Evolutionary conservation across 2,888 invertebrate genomes (phyloP).

Genomic region (Xanthorhoe designata): DNA sequence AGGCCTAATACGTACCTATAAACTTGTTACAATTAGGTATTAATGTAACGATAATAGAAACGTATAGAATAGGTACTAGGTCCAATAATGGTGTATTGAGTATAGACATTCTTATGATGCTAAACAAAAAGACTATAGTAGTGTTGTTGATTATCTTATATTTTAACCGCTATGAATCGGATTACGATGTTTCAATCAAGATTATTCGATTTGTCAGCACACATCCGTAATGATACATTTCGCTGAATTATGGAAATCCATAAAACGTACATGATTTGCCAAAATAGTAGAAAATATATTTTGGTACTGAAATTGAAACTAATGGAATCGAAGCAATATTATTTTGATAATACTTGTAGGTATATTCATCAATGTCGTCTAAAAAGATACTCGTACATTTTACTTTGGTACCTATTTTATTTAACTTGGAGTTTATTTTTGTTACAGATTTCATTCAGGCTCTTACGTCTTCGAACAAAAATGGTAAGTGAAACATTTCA

Average conservation of each 20-base stretch:
- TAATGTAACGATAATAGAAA: too few relatives aligned
- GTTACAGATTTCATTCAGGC: slow-evolving; percentile 42
- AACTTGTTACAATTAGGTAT: too few relatives aligned
- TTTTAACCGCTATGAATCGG: neutral
- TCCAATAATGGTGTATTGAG: too few relatives aligned
- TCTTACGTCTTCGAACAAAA: slow-evolving; percentile 1
- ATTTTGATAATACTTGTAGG: too few relatives aligned
- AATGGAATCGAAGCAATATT: neutral
- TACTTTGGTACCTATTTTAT: neutral
- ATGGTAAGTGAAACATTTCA: slow-evolving; percentile 18
- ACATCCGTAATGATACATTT: neutral
- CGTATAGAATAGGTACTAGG: too few relatives aligned
- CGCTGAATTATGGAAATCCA: neutral
- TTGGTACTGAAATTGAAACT: neutral
- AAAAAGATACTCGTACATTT: neutral
- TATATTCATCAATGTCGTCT: neutral
- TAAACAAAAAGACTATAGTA: too few relatives aligned
- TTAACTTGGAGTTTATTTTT: slow-evolving; percentile 14
- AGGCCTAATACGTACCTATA: neutral
- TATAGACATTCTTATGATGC: too few relatives aligned
- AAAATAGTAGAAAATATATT: neutral
- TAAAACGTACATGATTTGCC: neutral
- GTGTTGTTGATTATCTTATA: neutral
- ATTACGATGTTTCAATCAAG: neutral
- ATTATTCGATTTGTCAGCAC: slow-evolving; percentile 1